Evolutionary conservation across 2,113 vertebrate species (phyloP), one percentile per base, ranked within the genome.

Genomic region (Triplophysa rosa): DNA sequence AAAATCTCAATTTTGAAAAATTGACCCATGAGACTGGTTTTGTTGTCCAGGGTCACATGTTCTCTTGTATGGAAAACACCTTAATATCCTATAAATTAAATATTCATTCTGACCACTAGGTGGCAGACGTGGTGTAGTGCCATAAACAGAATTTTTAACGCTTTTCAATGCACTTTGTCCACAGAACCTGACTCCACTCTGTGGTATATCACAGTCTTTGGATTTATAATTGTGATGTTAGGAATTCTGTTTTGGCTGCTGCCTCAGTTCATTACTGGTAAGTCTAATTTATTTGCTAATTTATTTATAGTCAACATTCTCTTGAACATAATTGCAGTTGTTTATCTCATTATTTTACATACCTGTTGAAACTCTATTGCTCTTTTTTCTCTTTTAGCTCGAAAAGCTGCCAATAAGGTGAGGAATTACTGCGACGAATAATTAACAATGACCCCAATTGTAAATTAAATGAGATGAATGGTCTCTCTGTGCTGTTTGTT

Each of bases 131-230:
- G 19, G 23, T 24, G 14, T 61, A 45, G 0, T 45, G 42, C 0
- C 42, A 17, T 6, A 14, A 1, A 76, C 21, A 42, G 19, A 7
- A 37, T 37, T 37, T 37, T 37, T n/a, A 0, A 14, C 66, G 62
- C 9, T 72, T 21, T n/a, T 58, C 40, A 10, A 58, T 58, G n/a
- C 19, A 58, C 8, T 56, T 11, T 61, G 19, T 24, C 6, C 17
- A 23, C 86, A 94, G 93, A 92, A 73, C 69, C 80, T 0, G 62
- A 73, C 17, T 85, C 85, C 1, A 70, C 77, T 0, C 8, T 75
- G 4, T 86, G 21, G 76, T 79, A 80, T 49, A 1, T 79, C 23
- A 11, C 7, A 14, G n/a, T 7, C 40, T 2, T 82, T 69, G 82
- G 26, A 23, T n/a, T 87, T 19, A 3, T 66, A 11, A 1, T 84